Conservation (phyloP, 2,888 invertebrate genomes). For the Tryphoninae sp. region DNA sequence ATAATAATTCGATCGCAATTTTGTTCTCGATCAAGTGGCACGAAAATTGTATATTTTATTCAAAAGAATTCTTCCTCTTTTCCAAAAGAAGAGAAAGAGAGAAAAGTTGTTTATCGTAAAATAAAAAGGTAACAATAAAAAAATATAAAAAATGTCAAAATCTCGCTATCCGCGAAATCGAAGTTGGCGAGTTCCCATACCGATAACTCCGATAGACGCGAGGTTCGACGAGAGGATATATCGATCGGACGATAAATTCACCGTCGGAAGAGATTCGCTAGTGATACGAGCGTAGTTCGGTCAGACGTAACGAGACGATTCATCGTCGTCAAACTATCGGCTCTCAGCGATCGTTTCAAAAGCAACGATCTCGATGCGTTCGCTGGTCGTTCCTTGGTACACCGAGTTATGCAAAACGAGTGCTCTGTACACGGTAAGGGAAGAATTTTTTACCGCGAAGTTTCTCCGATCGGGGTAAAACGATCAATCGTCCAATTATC, state of each 20-base stretch:
- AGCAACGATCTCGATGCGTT: not conserved
- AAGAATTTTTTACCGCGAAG: conserved; percentile 8
- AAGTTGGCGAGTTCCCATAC: too few relatives aligned
- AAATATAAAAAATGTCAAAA: too few relatives aligned
- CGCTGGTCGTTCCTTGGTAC: not conserved
- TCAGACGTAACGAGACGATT: conserved; percentile 53
- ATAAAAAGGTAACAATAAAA: too few relatives aligned
- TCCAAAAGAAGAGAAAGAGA: too few relatives aligned
- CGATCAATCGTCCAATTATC: conserved; percentile 61
- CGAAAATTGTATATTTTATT: too few relatives aligned
- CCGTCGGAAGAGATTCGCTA: conserved; percentile 42
- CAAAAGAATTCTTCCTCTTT: too few relatives aligned
- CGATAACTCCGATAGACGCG: not conserved
- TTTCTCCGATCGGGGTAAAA: conserved; percentile 27
- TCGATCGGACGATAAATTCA: not conserved
- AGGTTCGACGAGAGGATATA: too few relatives aligned
- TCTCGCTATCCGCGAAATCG: too few relatives aligned
- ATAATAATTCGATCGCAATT: too few relatives aligned
- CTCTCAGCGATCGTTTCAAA: not conserved
- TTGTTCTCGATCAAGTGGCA: too few relatives aligned
- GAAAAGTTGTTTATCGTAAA: too few relatives aligned
- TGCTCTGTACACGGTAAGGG: conserved; percentile 2
- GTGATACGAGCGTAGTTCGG: conserved; percentile 54
- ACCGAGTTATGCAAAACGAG: conserved; percentile 48
- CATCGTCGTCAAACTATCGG: conserved; percentile 4